Evolutionary conservation across 2,888 invertebrate genomes (phyloP), one percentile per base, ranked within the genome.

Genomic region (Heliconius erato): DNA sequence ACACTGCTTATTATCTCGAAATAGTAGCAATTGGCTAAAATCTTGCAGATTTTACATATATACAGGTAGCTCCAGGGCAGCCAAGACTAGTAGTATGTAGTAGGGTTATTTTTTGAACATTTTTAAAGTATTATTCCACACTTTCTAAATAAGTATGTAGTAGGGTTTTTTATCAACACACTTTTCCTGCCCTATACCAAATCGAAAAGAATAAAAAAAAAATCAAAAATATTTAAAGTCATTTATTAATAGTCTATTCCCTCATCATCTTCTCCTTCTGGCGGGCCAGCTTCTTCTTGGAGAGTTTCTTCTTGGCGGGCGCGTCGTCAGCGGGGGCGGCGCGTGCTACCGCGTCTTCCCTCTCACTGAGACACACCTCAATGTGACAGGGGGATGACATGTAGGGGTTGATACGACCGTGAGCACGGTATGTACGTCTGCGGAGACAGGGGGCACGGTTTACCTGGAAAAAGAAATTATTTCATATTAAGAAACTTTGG

Each of bases 351-450:
- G 98, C 98, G 91, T 99, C 98, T 94, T 99, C 99, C 90, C 98
- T 98, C 95, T 99, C 99, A 78, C 99, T 98, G 85, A 99, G 97
- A 92, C 99, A 99, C 84, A 99, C 98, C 96, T 99, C 99, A 91
- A 99, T 98, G 97, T 99, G 99, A 95, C 99, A 99, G 54, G 99
- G 99, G 26, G 99, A 99, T 86, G 99, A 99, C 99, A 99, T 99
- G 97, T 99, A 99, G 16, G 99, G 99, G 94, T 99, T 99, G 93
- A 99, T 99, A 91, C 99, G 98, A 96, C 99, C 99, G 94, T 99
- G 99, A 87, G 99, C 99, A 95, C 99, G 98, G 97, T 99, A 99
- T 54, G 99, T 99, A 91, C 99, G 97, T 91, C 99, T 97, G 91
- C 99, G 98, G 94, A 99, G 97, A 92, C 99, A 99, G 79, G 99